Conservation (phyloP, 2,797 vertebrate species). For the Etheostoma perlongum region DNA sequence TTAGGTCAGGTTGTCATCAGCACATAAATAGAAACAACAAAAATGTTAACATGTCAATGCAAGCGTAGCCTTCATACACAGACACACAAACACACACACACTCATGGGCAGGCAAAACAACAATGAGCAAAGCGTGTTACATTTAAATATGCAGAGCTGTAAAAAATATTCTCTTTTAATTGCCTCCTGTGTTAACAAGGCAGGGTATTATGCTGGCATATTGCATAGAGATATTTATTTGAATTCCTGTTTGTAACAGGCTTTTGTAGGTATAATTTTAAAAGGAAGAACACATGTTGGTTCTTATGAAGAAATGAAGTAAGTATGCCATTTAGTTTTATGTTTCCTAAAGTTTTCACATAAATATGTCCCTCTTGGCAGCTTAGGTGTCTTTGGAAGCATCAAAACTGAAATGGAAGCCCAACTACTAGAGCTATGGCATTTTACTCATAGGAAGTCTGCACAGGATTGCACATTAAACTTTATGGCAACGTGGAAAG, state of each 20-base stretch:
- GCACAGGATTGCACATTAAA: too few relatives aligned
- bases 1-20: constrained; percentile 60
- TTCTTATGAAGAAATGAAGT: too few relatives aligned
- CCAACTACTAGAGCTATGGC: neutral
- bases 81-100: constrained; percentile 8
- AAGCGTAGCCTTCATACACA: neutral
- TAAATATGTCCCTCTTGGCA: neutral
- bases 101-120: neutral
- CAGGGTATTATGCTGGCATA: constrained; percentile 12
- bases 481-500: neutral
- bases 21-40: constrained; percentile 63
- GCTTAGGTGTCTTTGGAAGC: neutral
- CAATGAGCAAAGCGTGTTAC: neutral
- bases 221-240: constrained; percentile 15
- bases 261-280: constrained; percentile 4
- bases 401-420: neutral
- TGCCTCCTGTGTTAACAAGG: constrained; percentile 17
- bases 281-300: neutral
- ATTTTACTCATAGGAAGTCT: too few relatives aligned
- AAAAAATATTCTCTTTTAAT: constrained; percentile 36
- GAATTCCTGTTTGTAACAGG: constrained; percentile 31
- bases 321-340: neutral
- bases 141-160: constrained; percentile 28
- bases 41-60: constrained; percentile 52
- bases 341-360: neutral